These are phyloP conservation scores for Pangasius djambal DNA, from an alignment of 2,797 vertebrate species.

Conservation along the genomic window DNA sequence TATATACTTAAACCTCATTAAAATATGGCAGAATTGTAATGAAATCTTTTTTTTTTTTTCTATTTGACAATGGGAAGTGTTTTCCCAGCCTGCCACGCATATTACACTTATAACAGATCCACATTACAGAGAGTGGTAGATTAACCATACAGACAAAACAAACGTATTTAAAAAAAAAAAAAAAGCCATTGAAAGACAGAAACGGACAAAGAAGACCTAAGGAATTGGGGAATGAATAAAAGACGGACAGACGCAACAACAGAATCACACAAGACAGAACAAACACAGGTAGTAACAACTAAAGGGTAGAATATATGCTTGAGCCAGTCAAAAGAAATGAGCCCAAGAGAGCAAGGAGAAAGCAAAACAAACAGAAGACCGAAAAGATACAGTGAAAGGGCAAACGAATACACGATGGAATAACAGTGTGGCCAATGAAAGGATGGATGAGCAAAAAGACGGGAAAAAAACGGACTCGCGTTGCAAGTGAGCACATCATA, in stretches of 20 bases:
- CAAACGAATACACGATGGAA: background rate
- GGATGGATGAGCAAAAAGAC: too few species aligned
- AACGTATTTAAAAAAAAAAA: background rate
- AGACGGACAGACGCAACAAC: background rate
- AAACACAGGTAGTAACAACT: background rate
- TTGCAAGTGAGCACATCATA: background rate
- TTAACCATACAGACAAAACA: background rate
- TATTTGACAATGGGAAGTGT: too few species aligned
- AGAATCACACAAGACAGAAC: too few species aligned
- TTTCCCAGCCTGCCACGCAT: too few species aligned
- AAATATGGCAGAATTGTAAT: background rate
- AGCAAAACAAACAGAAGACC: background rate
- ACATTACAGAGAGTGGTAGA: background rate
- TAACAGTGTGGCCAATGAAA: too few species aligned
- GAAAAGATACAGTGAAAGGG: background rate
- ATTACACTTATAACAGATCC: too few species aligned
- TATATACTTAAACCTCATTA: too few species aligned
- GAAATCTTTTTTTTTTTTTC: background rate
- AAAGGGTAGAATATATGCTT: background rate
- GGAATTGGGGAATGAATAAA: background rate
- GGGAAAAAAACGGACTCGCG: too few species aligned
- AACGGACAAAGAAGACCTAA: background rate
- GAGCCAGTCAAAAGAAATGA: background rate
- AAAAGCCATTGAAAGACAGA: too few species aligned
- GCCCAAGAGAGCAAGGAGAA: background rate